Conservation (phyloP, 2,888 invertebrate species). For the Acanthosepion esculentum region DNA sequence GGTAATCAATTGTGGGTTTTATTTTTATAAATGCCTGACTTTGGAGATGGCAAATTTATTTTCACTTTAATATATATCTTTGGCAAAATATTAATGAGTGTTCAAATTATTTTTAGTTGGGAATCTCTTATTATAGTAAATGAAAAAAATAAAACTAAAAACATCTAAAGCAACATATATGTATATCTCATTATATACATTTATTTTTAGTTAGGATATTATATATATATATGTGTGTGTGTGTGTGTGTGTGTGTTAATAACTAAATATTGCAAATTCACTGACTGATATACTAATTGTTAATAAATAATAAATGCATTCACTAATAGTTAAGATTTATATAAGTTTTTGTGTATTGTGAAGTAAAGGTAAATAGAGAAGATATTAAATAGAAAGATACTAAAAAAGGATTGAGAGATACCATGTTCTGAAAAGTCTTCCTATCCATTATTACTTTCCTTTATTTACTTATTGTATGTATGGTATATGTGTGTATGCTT, state of each 20-base stretch:
- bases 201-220: neutral
- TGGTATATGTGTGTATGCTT: too few relatives aligned
- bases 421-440: too few relatives aligned
- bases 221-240: neutral
- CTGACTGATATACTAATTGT: neutral
- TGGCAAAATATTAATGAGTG: neutral
- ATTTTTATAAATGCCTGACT: neutral
- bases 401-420: too few relatives aligned
- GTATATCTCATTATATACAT: neutral
- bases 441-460: too few relatives aligned
- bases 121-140: neutral
- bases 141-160: neutral
- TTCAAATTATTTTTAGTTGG: neutral
- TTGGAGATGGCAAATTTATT: neutral
- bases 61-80: neutral
- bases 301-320: neutral
- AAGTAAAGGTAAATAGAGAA: too few relatives aligned
- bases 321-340: too few relatives aligned
- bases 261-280: neutral
- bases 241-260: neutral
- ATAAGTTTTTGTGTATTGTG: too few relatives aligned
- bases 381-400: too few relatives aligned
- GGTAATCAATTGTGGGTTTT: neutral
- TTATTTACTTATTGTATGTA: too few relatives aligned
- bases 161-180: neutral